Base-by-base conservation (phyloP, 2,888 invertebrate genomes). In the Halocaridina rubra region DNA sequence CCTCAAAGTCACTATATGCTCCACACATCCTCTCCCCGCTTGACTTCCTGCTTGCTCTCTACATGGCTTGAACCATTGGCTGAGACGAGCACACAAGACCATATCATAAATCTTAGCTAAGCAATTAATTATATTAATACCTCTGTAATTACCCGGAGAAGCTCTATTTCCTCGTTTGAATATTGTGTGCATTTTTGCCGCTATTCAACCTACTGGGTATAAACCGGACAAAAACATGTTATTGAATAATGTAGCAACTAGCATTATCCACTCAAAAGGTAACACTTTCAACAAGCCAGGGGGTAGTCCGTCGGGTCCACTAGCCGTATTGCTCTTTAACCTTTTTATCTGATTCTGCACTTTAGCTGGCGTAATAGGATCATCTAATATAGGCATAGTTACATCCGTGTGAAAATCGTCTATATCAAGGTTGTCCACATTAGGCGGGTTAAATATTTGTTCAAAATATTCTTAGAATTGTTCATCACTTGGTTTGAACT, bases 1-100 rank as follows among this genome's bases (percentile, higher is more conserved):
- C 22, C 77, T 77, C 8, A 59, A 32, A 3, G 61, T 77, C 32
- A 77, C 61, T 77, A 77, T 10, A 61, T 77, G 77, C 57, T 75
- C 75, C 7, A 75, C 75, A 75, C 75, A n/a, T n/a, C n/a, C n/a
- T 19, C 57, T 57, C n/a, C 53, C 53, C 16, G 46, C 76, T n/a
- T 22, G 30, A 76, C 46, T n/a, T n/a, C n/a, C n/a, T n/a, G n/a
- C n/a, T n/a, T n/a, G n/a, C n/a, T n/a, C n/a, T n/a, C n/a, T n/a
- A n/a, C n/a, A n/a, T n/a, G n/a, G n/a, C n/a, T n/a, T n/a, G n/a
- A n/a, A n/a, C n/a, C n/a, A n/a, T n/a, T 76, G 76, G 16, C 59
- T 59, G 22, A 76, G 59, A 24, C 59, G 76, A 7, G 59, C 32
- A 29, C 8, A 59, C 7, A 59, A 46, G 16, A 59, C 61, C 53